A percentile compares a stretch with the other conserved stretches of the same genome.
Conservation (phyloP, 2,888 invertebrate genomes). For the Synanthedon andrenaeformis region DNA sequence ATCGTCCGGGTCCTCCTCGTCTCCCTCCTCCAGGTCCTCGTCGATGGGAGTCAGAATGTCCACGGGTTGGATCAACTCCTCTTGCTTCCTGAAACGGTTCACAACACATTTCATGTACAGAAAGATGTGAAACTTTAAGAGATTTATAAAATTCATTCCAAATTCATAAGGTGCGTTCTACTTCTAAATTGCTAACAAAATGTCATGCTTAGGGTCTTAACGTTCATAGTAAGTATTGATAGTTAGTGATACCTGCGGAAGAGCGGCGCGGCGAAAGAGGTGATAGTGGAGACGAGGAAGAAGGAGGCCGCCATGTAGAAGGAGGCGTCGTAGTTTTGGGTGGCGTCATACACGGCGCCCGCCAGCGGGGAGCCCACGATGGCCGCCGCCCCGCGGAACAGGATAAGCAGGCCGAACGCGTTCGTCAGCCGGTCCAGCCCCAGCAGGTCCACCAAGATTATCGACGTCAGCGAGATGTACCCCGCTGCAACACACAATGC, state of each 20-base stretch:
- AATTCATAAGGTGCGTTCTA: no score
- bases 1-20: constrained; percentile 79
- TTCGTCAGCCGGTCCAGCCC: constrained; percentile 96
- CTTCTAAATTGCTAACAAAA: no score
- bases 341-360: constrained; percentile 91
- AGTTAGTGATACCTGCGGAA: constrained; percentile 50
- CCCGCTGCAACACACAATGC: constrained; percentile 75
- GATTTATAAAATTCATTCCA: no score
- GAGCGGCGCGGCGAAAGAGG: constrained; percentile 85
- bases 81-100: constrained; percentile 43
- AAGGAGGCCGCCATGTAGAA: constrained; percentile 94
- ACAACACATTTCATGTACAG: no score
- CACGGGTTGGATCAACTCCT: constrained; percentile 73
- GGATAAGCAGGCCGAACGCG: constrained; percentile 94
- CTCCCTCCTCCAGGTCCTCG: constrained; percentile 77
- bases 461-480: constrained; percentile 97
- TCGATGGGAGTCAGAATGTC: constrained; percentile 87
- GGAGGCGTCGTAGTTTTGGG: constrained; percentile 85
- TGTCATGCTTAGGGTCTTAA: no score
- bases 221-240: no score
- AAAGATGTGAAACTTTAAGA: no score
- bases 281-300: constrained; percentile 85
- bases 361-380: constrained; percentile 87
- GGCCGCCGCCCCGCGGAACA: constrained; percentile 95
- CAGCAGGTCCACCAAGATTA: constrained; percentile 95